phyloP scores from a whole-genome alignment of 2,888 invertebrate genomes.

The Mythimna albipuncta region DNA sequence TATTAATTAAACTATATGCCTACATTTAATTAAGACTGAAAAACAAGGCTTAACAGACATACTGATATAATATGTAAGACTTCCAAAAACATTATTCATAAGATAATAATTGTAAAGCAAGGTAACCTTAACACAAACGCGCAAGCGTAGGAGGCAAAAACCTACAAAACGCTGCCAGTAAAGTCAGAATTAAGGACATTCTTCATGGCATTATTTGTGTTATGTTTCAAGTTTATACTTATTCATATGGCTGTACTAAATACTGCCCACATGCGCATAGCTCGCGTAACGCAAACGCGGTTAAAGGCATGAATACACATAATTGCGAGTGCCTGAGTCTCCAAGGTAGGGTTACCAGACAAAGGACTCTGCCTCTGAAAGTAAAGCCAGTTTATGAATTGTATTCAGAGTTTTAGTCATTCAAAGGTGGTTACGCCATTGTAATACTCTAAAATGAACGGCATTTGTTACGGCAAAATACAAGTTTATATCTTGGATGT shows the following conservation, averaged over 20 bases:
- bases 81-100: slow-evolving; percentile 20
- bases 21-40: background rate
- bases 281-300: slow-evolving; percentile 63
- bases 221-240: slow-evolving; percentile 66
- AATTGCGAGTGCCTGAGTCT: slow-evolving; percentile 72
- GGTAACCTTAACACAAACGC: slow-evolving; percentile 28
- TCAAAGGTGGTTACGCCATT: background rate
- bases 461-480: background rate
- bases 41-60: slow-evolving; percentile 1
- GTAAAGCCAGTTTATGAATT: slow-evolving; percentile 10
- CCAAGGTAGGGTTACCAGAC: slow-evolving; percentile 59
- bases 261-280: slow-evolving; percentile 65
- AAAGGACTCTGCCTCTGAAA: slow-evolving; percentile 33
- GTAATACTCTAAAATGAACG: background rate
- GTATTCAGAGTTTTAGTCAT: background rate
- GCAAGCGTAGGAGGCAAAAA: slow-evolving; percentile 43
- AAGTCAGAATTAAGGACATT: slow-evolving; percentile 63
- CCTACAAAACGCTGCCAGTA: slow-evolving; percentile 48
- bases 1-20: background rate
- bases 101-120: slow-evolving; percentile 25
- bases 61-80: slow-evolving; percentile 1
- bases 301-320: slow-evolving; percentile 73
- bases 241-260: slow-evolving; percentile 62
- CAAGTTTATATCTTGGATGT: background rate
- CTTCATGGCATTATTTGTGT: slow-evolving; percentile 59